Evolutionary conservation across 2,113 vertebrate species (phyloP).

Genomic region (Oostethus manadensis): DNA sequence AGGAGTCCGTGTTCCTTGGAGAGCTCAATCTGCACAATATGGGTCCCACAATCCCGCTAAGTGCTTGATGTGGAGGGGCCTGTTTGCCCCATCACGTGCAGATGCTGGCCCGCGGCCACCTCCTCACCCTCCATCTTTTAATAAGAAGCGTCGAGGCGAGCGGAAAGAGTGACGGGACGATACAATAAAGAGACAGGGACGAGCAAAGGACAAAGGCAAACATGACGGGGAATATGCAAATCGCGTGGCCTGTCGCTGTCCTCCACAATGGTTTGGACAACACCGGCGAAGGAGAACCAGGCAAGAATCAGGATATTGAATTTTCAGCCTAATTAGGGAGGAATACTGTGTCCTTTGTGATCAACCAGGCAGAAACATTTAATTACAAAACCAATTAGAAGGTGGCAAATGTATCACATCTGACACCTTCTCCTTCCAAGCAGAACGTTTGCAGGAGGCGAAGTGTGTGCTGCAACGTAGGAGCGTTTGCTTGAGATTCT

Average conservation of each 20-base stretch:
- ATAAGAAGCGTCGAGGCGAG: not conserved
- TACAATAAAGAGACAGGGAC: slow-evolving; percentile 16
- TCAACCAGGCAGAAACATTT: slow-evolving; percentile 74
- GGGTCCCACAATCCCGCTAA: slow-evolving; percentile 61
- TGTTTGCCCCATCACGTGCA: slow-evolving; percentile 25
- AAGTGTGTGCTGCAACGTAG: slow-evolving; percentile 19
- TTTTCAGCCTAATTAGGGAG: slow-evolving; percentile 65
- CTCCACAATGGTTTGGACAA: slow-evolving; percentile 44
- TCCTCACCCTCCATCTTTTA: slow-evolving; percentile 14
- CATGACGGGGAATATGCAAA: slow-evolving; percentile 10
- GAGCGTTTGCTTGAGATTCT: slow-evolving; percentile 2
- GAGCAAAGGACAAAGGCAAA: slow-evolving; percentile 25
- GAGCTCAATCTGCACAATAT: slow-evolving; percentile 49
- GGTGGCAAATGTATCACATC: slow-evolving; percentile 67
- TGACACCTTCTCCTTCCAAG: slow-evolving; percentile 34
- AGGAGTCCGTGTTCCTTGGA: slow-evolving; percentile 39
- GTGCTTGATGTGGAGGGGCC: slow-evolving; percentile 26
- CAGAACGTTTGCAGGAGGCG: slow-evolving; percentile 48
- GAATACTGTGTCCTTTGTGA: slow-evolving; percentile 63
- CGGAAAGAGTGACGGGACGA: slow-evolving; percentile 11
- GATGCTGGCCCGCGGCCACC: slow-evolving; percentile 30
- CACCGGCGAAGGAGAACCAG: slow-evolving; percentile 19
- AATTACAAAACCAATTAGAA: slow-evolving; percentile 79
- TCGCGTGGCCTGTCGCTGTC: slow-evolving; percentile 30
- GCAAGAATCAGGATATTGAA: slow-evolving; percentile 54